Evolutionary conservation across 1,140 invertebrate species (phyloP).

Genomic region (Helicorthomorpha holstii): DNA sequence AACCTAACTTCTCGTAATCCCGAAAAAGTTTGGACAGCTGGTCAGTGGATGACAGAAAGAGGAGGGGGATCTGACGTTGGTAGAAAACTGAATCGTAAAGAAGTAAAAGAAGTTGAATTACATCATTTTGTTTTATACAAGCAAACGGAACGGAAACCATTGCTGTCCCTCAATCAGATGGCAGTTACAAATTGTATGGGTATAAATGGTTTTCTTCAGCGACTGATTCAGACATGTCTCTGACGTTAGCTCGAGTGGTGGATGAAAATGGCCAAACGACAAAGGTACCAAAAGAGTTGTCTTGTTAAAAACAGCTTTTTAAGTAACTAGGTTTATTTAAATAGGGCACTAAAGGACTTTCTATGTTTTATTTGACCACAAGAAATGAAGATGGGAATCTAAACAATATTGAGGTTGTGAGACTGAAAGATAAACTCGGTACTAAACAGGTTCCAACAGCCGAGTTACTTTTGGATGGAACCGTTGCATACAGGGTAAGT

Average conservation of each 20-base stretch:
- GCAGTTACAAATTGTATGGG: conserved; percentile 32
- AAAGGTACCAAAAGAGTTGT: conserved; percentile 17
- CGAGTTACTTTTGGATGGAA: conserved; percentile 37
- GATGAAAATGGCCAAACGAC: conserved; percentile 24
- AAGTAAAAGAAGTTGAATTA: conserved; percentile 1
- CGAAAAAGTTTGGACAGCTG: conserved; percentile 38
- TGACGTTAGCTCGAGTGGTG: conserved; percentile 36
- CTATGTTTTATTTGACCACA: conserved; percentile 35
- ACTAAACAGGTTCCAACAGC: conserved; percentile 42
- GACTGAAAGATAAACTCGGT: conserved; percentile 38
- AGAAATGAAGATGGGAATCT: conserved; percentile 25
- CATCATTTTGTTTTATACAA: conserved; percentile 11
- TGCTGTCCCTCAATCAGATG: conserved; percentile 25
- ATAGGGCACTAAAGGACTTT: conserved; percentile 33
- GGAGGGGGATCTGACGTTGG: conserved; percentile 42
- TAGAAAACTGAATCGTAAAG: conserved; percentile 8
- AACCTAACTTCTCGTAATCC: conserved; percentile 31
- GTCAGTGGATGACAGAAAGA: conserved; percentile 46
- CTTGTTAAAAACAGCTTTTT: not conserved
- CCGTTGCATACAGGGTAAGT: conserved; percentile 26
- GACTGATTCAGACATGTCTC: conserved; percentile 38
- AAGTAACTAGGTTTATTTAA: conserved; percentile 5
- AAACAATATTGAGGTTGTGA: conserved; percentile 36
- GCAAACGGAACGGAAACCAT: conserved; percentile 37
- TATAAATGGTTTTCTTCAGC: conserved; percentile 45